Percentiles rank a stretch among this genome's conserved stretches.
Evolutionary conservation across 2,113 vertebrate species (phyloP).

Genomic region (Hemicordylus capensis): DNA sequence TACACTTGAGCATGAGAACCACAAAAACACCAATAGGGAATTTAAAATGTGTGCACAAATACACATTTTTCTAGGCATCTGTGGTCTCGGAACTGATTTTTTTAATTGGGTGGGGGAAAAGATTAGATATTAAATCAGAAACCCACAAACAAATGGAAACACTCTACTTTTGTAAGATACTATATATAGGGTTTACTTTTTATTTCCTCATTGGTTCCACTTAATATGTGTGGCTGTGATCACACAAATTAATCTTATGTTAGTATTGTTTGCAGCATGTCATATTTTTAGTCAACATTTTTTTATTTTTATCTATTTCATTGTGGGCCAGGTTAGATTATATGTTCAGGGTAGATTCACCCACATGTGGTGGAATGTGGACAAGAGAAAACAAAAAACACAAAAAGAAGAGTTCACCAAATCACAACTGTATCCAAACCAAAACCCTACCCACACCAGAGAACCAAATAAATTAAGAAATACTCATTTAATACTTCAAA

Average conservation of each 20-base stretch:
- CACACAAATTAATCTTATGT: constrained; percentile 9
- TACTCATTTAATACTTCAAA: no score
- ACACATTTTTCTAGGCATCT: constrained; percentile 67
- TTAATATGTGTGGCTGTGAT: constrained; percentile 22
- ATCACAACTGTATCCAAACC: no score
- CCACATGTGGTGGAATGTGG: no score
- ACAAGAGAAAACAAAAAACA: no score
- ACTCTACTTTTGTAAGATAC: constrained; percentile 36
- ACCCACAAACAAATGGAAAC: constrained; percentile 62
- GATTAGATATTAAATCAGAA: constrained; percentile 56
- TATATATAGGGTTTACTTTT: constrained; percentile 3
- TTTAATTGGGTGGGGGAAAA: constrained; percentile 48
- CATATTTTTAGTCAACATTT: not conserved
- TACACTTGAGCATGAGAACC: constrained; percentile 69
- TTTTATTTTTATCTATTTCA: no score
- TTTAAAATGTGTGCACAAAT: constrained; percentile 33
- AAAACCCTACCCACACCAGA: no score
- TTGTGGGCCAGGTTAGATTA: no score
- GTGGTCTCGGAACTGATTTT: constrained; percentile 61
- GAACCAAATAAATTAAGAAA: no score
- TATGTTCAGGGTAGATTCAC: no score
- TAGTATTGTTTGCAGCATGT: not conserved
- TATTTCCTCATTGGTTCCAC: constrained; percentile 25
- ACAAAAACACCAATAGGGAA: constrained; percentile 55
- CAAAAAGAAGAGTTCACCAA: no score